Evolutionary conservation across 2,888 invertebrate species (phyloP).

Genomic region (Pandemis cinnamomeana): DNA sequence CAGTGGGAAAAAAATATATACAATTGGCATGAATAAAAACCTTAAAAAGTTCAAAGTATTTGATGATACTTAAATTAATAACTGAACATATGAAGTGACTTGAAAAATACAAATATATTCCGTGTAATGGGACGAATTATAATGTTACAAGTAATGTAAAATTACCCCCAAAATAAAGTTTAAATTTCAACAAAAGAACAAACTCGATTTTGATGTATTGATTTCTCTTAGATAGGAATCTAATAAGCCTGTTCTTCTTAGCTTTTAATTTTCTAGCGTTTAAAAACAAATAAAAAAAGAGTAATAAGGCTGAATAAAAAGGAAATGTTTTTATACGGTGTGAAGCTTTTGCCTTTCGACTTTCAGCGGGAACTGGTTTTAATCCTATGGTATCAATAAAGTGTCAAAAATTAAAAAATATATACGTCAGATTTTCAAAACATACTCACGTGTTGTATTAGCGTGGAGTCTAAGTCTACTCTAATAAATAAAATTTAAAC

Average conservation of each 20-base stretch:
- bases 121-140: background rate
- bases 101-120: background rate
- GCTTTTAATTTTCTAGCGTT: too few relatives aligned
- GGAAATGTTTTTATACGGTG: too few relatives aligned
- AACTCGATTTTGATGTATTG: too few relatives aligned
- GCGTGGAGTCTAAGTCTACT: background rate
- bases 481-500: background rate
- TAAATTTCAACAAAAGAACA: too few relatives aligned
- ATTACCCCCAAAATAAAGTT: background rate
- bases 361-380: background rate
- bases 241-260: too few relatives aligned
- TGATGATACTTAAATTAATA: background rate
- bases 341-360: too few relatives aligned
- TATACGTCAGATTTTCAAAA: constrained; percentile 26
- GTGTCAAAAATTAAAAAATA: background rate
- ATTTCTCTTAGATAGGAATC: too few relatives aligned
- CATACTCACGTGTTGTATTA: constrained; percentile 34
- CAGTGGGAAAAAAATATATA: too few relatives aligned
- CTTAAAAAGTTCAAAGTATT: background rate
- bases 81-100: background rate
- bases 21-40: too few relatives aligned
- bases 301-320: too few relatives aligned
- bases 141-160: background rate
- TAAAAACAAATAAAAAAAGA: too few relatives aligned
- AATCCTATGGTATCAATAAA: background rate